Base-by-base conservation (phyloP, 2,797 vertebrate species). In the Poeciliopsis turneri region DNA sequence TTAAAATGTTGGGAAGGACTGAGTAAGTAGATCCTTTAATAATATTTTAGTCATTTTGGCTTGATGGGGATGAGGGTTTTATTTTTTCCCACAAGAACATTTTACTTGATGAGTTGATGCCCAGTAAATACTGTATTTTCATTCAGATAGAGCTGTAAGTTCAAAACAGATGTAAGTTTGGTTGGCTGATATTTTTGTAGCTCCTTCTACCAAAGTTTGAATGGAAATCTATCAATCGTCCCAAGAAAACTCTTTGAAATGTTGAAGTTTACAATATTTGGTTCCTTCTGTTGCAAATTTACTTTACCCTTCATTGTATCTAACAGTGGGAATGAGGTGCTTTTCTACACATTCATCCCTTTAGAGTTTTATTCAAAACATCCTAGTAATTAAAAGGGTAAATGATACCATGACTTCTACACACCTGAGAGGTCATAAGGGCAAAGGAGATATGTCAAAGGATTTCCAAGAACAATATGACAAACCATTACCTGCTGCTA, bases 11-110 rank as follows among this genome's bases (percentile, higher is more conserved):
- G 30, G 20, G 72, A 70, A 25, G 12, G 71, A 75, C 86, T 39
- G 84, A 90, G 74, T 51, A 45, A 83, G 86, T 79, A 66, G 78
- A 91, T 85, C 15, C 59, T 83, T 75, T 80, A 82, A 82, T 79
- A 46, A 53, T 33, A 36, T 70, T 47, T n/a, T 68, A 39, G 51
- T 33, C 18, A 51, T 45, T 76, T 71, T 66, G 53, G 36, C 23
- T 41, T 72, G 46, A 82, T 75, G 33, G 1, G 45, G 61, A 51
- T 39, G 6, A 36, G 3, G 3, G 16, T 23, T 23, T 51, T 78
- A 68, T 74, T 77, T 69, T 76, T 9, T 7, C 74, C n/a, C n/a
- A 57, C 25, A 61, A 45, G 30, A 39, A 11, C 13, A 0, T 36
- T 84, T 13, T 72, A 4, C 43, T 77, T 66, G 8, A 64, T 74